Conservation (phyloP, 2,797 vertebrate species). For the Meriones psammophilus region DNA sequence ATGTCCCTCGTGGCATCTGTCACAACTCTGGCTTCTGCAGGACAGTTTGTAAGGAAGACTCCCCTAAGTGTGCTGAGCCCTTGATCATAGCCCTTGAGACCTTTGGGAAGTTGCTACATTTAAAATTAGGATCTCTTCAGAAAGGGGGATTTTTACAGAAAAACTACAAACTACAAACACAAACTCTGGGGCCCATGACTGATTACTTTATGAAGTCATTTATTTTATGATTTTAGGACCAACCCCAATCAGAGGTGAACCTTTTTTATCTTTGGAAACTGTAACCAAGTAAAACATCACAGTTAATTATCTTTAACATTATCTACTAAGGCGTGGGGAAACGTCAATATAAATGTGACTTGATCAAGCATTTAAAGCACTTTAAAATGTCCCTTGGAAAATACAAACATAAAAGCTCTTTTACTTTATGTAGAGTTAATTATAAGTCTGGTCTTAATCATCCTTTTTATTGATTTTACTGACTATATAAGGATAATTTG, state of each 20-base stretch:
- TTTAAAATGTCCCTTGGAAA: constrained; percentile 30
- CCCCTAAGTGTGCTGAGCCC: neutral
- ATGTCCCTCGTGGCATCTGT: neutral
- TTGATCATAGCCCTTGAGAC: constrained; percentile 15
- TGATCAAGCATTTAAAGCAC: constrained; percentile 14
- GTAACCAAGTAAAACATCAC: neutral
- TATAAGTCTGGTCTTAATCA: constrained; percentile 5
- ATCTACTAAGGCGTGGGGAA: constrained; percentile 9
- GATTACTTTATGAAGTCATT: constrained; percentile 28
- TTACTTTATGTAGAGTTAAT: constrained; percentile 45
- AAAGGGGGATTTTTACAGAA: neutral
- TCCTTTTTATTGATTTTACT: constrained; percentile 29
- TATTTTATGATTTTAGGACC: constrained; percentile 45
- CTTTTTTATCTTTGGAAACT: constrained; percentile 49
- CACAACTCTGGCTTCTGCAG: neutral
- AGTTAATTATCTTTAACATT: constrained; percentile 35
- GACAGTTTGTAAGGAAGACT: constrained; percentile 26
- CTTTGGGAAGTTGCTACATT: constrained; percentile 7
- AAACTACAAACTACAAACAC: neutral
- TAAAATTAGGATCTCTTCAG: constrained; percentile 9
- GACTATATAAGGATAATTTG: neutral
- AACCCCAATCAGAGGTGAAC: neutral
- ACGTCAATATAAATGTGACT: neutral
- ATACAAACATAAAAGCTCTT: neutral
- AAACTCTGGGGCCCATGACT: neutral